Evolutionary conservation across 2,113 vertebrate species (phyloP).

Genomic region (Clarias gariepinus): DNA sequence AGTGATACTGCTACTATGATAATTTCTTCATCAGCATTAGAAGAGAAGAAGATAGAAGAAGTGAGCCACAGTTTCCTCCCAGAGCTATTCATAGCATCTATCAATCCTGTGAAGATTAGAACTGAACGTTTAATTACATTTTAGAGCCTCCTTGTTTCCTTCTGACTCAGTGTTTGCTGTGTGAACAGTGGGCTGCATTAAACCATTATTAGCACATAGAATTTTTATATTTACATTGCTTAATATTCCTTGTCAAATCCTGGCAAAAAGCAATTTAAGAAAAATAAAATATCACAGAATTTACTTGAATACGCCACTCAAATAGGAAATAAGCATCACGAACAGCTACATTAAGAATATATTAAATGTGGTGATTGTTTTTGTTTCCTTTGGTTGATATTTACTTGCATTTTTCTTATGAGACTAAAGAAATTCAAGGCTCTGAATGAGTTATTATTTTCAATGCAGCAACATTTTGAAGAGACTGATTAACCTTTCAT

Average conservation of each 20-base stretch:
- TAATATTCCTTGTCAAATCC: constrained; percentile 33
- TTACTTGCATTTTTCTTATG: constrained; percentile 25
- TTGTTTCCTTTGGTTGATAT: constrained; percentile 16
- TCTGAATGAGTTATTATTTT: not conserved
- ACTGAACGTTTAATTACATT: constrained; percentile 53
- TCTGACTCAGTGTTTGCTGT: constrained; percentile 41
- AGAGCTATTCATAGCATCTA: constrained; percentile 39
- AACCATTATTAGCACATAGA: constrained; percentile 49
- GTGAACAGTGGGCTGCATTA: constrained; percentile 13
- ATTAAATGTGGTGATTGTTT: constrained; percentile 25
- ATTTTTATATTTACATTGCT: constrained; percentile 54
- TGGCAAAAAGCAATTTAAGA: constrained; percentile 21
- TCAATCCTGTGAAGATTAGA: constrained; percentile 41
- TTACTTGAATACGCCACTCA: constrained; percentile 25
- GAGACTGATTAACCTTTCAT: constrained; percentile 7
- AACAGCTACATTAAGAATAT: constrained; percentile 19
- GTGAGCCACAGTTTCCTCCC: not conserved
- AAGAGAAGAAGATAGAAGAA: not conserved
- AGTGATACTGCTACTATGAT: not conserved
- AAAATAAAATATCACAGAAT: constrained; percentile 26
- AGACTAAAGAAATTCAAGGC: not conserved
- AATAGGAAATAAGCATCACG: constrained; percentile 40
- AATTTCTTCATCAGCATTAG: not conserved
- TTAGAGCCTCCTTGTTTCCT: constrained; percentile 14
- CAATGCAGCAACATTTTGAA: not conserved